Evolutionary conservation across 2,797 vertebrate genomes (phyloP), one percentile per base, ranked within the genome.

Genomic region (Onychomys leucogaster): DNA sequence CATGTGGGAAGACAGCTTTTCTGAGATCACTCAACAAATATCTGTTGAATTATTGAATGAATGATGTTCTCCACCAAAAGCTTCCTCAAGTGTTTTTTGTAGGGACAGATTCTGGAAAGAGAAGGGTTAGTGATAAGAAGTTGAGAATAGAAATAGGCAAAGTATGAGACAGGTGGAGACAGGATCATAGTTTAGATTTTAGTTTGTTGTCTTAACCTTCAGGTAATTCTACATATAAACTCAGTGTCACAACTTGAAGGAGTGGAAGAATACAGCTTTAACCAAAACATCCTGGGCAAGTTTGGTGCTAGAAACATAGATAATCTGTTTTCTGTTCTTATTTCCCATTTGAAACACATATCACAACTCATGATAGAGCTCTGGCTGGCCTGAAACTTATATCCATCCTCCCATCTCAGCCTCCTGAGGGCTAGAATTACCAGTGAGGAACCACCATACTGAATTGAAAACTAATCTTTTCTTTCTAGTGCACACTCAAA

Each of bases 201-300:
- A 61, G 37, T 65, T 86, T 69, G 86, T 86, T 61, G 25, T 81
- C 43, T 95, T 86, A 46, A 52, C 37, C 14, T 88, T 77, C 55
- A 90, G 71, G 57, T 67, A 91, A 59, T 87, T 86, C 17, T 23
- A 65, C 17, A 92, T 55, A 80, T 76, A 93, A 94, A 88, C 73
- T 75, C 37, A 87, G 46, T 17, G 71, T 87, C 16, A n/a, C 25
- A 55, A 13, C 77, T 90, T 87, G 41, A 5, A 41, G 16, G 41
- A 19, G 11, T 49, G 37, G 19, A 77, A 41, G 25, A 46, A 65
- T 90, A 25, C 69, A 84, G 27, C 6, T 73, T 87, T 71, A 82
- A 63, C 32, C 87, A 77, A 95, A 92, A 27, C 25, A 86, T 61
- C n/a, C 46, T 76, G 65, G 27, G 8, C 23, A 86, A 34, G n/a